phyloP scores from a whole-genome alignment of 2,888 invertebrate species.

The Malthinus seriepunctatus region DNA sequence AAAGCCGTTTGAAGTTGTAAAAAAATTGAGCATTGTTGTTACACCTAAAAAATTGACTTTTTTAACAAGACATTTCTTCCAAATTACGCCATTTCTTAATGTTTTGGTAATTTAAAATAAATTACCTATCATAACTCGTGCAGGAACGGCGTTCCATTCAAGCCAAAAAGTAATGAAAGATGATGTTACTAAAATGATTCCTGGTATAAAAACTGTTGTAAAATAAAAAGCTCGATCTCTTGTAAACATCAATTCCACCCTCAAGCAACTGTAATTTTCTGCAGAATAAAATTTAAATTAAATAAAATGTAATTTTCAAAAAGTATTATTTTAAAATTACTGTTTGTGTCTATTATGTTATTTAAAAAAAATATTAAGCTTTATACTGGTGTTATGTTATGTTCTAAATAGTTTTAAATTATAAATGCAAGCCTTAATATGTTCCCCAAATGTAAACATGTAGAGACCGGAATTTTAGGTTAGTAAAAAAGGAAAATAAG shows the following conservation, averaged over 20 bases:
- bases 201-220: constrained; percentile 95
- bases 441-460: too few relatives aligned
- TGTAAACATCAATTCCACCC: constrained; percentile 91
- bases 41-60: constrained; percentile 67
- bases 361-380: too few relatives aligned
- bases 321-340: background rate
- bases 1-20: constrained; percentile 93
- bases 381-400: too few relatives aligned
- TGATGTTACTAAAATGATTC: constrained; percentile 94
- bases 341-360: too few relatives aligned
- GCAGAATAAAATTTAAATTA: constrained; percentile 41
- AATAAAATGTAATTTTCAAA: background rate
- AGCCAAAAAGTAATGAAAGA: constrained; percentile 98
- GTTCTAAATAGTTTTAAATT: too few relatives aligned
- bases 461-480: too few relatives aligned
- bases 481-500: too few relatives aligned
- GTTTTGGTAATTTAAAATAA: constrained; percentile 34
- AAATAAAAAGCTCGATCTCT: constrained; percentile 96
- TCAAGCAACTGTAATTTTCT: constrained; percentile 97
- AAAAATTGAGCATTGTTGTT: constrained; percentile 97
- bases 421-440: too few relatives aligned
- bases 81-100: background rate
- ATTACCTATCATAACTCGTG: constrained; percentile 95
- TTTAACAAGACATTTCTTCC: background rate
- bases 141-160: constrained; percentile 96